Conservation (phyloP, 2,797 vertebrate species). For the Holocentrus rufus region DNA sequence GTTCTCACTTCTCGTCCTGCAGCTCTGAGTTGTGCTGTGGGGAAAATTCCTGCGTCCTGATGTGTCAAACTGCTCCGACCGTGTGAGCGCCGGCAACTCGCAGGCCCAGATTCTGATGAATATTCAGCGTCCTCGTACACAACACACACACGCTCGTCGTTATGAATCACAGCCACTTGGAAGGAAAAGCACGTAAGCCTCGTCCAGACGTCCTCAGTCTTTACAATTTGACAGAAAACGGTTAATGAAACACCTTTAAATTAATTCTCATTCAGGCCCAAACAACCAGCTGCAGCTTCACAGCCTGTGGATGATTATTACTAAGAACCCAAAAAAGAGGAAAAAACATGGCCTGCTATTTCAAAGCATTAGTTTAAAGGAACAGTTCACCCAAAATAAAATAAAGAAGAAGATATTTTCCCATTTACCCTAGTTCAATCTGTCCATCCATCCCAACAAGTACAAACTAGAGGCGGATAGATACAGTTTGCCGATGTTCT, state of each 20-base stretch:
- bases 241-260: not conserved
- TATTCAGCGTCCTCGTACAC: not conserved
- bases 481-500: too few species aligned
- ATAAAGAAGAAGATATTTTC: too few species aligned
- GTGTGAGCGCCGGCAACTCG: too few species aligned
- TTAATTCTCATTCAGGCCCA: constrained; percentile 2
- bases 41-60: constrained; percentile 71
- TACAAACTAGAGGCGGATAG: too few species aligned
- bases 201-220: too few species aligned
- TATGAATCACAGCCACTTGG: not conserved
- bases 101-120: constrained; percentile 24
- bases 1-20: constrained; percentile 75
- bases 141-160: not conserved
- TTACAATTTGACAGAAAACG: too few species aligned
- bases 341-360: too few species aligned
- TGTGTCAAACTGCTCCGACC: constrained; percentile 18
- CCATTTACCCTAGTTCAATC: too few species aligned
- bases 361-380: not conserved
- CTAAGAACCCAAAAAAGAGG: too few species aligned
- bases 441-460: too few species aligned
- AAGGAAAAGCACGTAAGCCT: not conserved
- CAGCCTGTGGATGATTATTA: too few species aligned
- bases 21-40: constrained; percentile 13
- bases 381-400: too few species aligned
- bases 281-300: not conserved